Base-by-base conservation (phyloP, 2,113 vertebrate genomes). In the Sardina pilchardus region DNA sequence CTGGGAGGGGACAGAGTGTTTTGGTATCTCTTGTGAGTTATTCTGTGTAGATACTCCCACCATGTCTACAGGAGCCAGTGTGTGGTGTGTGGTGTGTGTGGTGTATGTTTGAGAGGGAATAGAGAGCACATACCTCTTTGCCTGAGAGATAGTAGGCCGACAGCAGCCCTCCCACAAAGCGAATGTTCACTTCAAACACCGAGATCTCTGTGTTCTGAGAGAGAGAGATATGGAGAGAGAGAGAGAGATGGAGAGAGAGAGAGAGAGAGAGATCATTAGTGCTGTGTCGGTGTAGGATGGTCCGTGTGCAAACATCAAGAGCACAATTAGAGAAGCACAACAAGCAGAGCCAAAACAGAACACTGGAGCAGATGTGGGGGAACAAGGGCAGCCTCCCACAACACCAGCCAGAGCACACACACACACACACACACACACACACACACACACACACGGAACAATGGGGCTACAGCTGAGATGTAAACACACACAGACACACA, bases 141-240 rank as follows among this genome's bases (percentile, higher is more conserved):
- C 98, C 98, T 83, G 97, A 98, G 90, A 99, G 96, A 92, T 99
- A 99, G 92, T 99, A 99, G 26, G 98, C 98, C 26, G 98, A 98
- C 87, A 99, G 97, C 0, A 78, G 26, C 87, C 98, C 98, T 88
- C 98, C 98, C 0, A 99, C 97, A 86, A 99, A 99, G 81, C 98
- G 97, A 88, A 99, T 99, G 91, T 99, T 99, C 88, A 99, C 98
- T 96, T 99, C 98, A 91, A 99, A 99, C 88, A 99, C 97, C 0
- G 98, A 99, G 89, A 99, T 96, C 90, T 99, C 98, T 39, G 97
- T 96, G 30, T 99, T 98, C 98, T 99, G 93, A 80, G 71, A 84
- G 82, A 16, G 86, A 88, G 17, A 84, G 83, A 12, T 4, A 24
- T 9, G 44, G 67, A 36, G 16, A 48, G 16, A 71, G 39, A 26